Conservation (phyloP, 2,888 invertebrate species). For the Ametastegia equiseti region DNA sequence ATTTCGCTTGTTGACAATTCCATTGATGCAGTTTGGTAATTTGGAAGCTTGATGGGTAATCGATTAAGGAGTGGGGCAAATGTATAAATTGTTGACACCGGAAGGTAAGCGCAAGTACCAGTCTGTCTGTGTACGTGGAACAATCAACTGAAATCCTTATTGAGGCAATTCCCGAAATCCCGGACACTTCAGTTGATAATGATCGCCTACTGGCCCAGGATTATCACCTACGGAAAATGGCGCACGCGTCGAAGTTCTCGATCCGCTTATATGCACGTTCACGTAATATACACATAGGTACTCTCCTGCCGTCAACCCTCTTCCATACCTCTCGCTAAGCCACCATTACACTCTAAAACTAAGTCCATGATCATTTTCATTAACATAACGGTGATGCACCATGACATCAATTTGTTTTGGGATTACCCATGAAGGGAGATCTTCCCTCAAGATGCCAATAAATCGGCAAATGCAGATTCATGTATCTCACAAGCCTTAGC, state of each 20-base stretch:
- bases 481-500: neutral
- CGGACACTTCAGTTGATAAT: slow-evolving; percentile 33
- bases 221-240: slow-evolving; percentile 16
- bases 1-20: neutral
- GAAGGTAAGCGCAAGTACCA: neutral
- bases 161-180: slow-evolving; percentile 28
- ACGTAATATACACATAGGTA: slow-evolving; percentile 24
- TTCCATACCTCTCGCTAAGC: slow-evolving; percentile 30
- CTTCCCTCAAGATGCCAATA: neutral
- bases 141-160: slow-evolving; percentile 23
- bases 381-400: slow-evolving; percentile 31
- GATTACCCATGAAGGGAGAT: neutral
- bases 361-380: slow-evolving; percentile 42
- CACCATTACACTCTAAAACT: slow-evolving; percentile 21
- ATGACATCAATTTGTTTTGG: neutral
- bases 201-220: slow-evolving; percentile 25
- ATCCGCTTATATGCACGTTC: slow-evolving; percentile 42
- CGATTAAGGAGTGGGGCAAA: neutral
- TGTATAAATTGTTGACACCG: neutral
- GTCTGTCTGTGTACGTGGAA: neutral
- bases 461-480: neutral
- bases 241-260: slow-evolving; percentile 7
- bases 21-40: neutral
- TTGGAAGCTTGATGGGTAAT: neutral
- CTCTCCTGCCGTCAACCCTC: neutral